Conservation (phyloP, 2,797 vertebrate species). For the Chiloscyllium punctatum region DNA sequence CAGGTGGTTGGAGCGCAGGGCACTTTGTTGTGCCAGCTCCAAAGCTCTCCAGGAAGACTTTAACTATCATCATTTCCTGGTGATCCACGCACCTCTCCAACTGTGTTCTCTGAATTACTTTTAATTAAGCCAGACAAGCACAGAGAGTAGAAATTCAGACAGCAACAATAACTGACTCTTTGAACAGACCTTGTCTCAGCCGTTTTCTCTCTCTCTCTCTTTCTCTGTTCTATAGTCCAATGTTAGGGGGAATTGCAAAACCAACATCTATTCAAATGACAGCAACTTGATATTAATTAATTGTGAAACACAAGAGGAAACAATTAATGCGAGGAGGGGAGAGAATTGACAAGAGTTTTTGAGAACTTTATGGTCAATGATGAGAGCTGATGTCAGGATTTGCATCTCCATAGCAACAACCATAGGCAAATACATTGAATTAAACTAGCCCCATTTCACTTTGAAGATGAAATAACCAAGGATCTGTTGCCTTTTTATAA, state of each 20-base stretch:
- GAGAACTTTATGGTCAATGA: constrained; percentile 60
- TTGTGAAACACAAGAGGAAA: constrained; percentile 60
- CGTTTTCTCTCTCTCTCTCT: constrained; percentile 59
- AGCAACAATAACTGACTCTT: constrained; percentile 95
- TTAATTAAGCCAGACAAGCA: constrained; percentile 99
- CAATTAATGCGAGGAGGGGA: constrained; percentile 56
- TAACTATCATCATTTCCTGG: constrained; percentile 99
- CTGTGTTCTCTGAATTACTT: constrained; percentile 83
- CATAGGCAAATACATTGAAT: constrained; percentile 5
- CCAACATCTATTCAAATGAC: constrained; percentile 63
- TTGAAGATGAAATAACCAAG: constrained; percentile 8
- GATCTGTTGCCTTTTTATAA: not conserved
- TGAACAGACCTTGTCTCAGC: constrained; percentile 79
- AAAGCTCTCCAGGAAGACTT: constrained; percentile 94
- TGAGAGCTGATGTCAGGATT: constrained; percentile 56
- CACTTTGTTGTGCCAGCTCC: constrained; percentile 97
- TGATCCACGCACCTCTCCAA: constrained; percentile 76
- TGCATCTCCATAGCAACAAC: constrained; percentile 63
- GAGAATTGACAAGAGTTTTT: constrained; percentile 64
- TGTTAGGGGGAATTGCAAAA: constrained; percentile 64
- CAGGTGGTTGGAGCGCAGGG: constrained; percentile 81
- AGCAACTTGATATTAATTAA: constrained; percentile 66
- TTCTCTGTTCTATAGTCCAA: constrained; percentile 59
- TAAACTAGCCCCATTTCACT: constrained; percentile 6
- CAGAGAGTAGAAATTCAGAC: constrained; percentile 90